phyloP scores from a whole-genome alignment of 1,140 invertebrate genomes.

The Drosophila ambigua region DNA sequence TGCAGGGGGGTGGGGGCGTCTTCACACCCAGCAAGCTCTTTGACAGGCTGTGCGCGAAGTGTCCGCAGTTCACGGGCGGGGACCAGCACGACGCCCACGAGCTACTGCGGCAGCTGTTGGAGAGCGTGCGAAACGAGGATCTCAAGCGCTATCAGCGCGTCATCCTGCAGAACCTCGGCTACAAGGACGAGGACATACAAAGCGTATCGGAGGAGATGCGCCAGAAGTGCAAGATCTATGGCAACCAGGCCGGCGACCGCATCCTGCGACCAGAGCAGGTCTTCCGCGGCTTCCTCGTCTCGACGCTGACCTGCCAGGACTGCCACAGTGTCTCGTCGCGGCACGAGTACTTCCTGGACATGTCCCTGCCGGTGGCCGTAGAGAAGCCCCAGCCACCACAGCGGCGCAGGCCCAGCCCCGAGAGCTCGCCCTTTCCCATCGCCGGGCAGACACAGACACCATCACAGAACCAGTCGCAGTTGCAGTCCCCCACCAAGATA shows the following conservation, averaged over 20 bases:
- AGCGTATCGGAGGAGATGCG: conserved; percentile 90
- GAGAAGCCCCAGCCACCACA: conserved; percentile 88
- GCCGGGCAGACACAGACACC: not conserved
- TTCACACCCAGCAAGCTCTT: conserved; percentile 90
- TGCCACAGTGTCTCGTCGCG: conserved; percentile 93
- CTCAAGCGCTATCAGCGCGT: conserved; percentile 90
- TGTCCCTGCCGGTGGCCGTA: conserved; percentile 94
- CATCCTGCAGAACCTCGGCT: conserved; percentile 89
- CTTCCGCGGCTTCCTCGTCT: conserved; percentile 95
- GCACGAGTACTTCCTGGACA: conserved; percentile 96
- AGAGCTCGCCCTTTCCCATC: conserved; percentile 27
- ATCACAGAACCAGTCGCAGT: not conserved
- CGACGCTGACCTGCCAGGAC: conserved; percentile 94
- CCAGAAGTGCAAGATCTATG: conserved; percentile 92
- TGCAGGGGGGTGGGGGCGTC: conserved; percentile 87
- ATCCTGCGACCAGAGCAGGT: conserved; percentile 92
- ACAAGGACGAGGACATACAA: conserved; percentile 88
- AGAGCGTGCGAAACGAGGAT: conserved; percentile 90
- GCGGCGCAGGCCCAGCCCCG: conserved; percentile 84
- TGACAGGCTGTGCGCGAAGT: conserved; percentile 89
- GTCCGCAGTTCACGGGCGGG: conserved; percentile 94
- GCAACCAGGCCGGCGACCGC: conserved; percentile 91
- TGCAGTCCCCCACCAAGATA: conserved; percentile 10
- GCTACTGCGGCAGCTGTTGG: conserved; percentile 93
- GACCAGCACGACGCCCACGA: conserved; percentile 99